Conservation (phyloP, 2,797 vertebrate genomes). For the Trachurus trachurus region DNA sequence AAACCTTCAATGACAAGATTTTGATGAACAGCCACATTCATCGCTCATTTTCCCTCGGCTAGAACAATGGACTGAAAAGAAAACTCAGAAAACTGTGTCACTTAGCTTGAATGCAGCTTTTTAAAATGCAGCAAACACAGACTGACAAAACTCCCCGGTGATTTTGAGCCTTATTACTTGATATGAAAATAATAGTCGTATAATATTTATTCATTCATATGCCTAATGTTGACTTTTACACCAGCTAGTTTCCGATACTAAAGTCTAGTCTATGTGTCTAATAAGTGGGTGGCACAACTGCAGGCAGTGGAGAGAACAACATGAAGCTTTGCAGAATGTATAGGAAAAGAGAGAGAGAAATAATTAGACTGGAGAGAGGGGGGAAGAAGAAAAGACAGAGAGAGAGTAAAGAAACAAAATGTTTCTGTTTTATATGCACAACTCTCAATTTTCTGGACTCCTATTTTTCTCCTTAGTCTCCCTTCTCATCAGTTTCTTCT, state of each 20-base stretch:
- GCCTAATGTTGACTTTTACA: constrained; percentile 40
- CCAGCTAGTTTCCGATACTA: constrained; percentile 21
- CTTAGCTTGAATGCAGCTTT: constrained; percentile 4
- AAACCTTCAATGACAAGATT: neutral
- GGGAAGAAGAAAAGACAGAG: neutral
- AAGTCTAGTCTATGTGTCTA: constrained; percentile 50
- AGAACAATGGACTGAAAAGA: neutral
- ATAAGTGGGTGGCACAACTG: constrained; percentile 36
- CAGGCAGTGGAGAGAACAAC: constrained; percentile 21
- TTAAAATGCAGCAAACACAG: constrained; percentile 1
- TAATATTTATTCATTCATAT: constrained; percentile 23
- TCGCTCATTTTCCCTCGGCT: neutral
- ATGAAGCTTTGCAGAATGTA: constrained; percentile 10
- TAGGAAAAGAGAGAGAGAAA: constrained; percentile 4
- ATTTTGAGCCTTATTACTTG: constrained; percentile 1
- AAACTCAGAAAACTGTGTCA: constrained; percentile 13
- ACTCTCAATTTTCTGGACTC: constrained; percentile 23
- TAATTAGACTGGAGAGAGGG: constrained; percentile 3
- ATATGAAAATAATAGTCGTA: constrained; percentile 28
- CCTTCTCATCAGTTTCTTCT: constrained; percentile 35
- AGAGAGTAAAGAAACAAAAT: constrained; percentile 13
- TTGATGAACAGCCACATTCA: neutral
- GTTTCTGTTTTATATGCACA: constrained; percentile 26
- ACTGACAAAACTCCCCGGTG: neutral
- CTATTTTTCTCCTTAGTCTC: constrained; percentile 28